Base-by-base conservation (phyloP, 2,113 vertebrate genomes). In the Hemiprocne comata region DNA sequence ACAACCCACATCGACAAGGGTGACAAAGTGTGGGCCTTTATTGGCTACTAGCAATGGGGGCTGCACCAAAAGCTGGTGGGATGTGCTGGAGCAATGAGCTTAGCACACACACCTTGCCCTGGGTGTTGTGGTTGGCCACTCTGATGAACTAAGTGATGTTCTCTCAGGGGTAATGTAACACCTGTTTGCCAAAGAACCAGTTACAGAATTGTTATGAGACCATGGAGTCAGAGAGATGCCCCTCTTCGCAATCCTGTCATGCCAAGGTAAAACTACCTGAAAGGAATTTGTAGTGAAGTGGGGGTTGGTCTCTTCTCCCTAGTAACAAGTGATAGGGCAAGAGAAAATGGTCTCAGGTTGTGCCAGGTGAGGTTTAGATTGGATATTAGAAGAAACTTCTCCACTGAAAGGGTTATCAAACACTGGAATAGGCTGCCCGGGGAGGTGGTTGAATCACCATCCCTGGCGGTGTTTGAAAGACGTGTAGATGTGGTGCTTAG, bases 61-160 rank as follows among this genome's bases (percentile, higher is more conserved):
- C 31, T 54, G 54, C 26, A 10, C n/a, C 0, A 10, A 19, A 10
- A 61, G 24, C 34, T 1, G 2, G 33, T 55, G 53, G 0, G 0
- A 3, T 14, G 26, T 29, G 26, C 44, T 93, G 73, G 26, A 92
- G 60, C 60, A 64, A 71, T 1, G 1, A 38, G n/a, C 61, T 81
- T 58, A 58, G 24, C 21, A 18, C 11, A 14, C 28, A 4, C 69
- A 85, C 66, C 34, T 69, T 64, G 34, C 61, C 57, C 29, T 57
- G 13, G 34, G 14, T 5, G 0, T 13, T 81, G 19, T 54, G 8
- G 4, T 58, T 53, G 53, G 8, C 77, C 58, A 6, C 54, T 84
- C 21, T 58, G 17, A 40, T 58, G 73, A 90, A 54, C 3, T 25
- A 57, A 73, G 15, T 26, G 9, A 12, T 80, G 28, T 67, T 94